Evolutionary conservation across 2,888 invertebrate species (phyloP).

Genomic region (Pediacus dermestoides): DNA sequence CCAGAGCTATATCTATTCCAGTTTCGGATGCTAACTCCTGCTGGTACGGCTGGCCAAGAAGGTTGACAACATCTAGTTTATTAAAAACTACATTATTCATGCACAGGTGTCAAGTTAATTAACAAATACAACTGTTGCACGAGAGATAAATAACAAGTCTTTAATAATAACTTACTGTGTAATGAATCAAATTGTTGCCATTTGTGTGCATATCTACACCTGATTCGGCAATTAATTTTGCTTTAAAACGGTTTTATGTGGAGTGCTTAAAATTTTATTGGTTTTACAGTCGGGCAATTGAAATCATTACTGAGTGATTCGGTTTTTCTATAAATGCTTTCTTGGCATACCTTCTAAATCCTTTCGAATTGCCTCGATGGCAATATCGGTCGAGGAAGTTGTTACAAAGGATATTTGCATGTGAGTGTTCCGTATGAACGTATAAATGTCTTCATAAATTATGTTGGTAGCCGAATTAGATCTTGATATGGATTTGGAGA

Average conservation of each 20-base stretch:
- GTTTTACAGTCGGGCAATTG: no score
- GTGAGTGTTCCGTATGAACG: constrained; percentile 62
- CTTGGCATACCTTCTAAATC: constrained; percentile 62
- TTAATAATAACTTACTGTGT: no score
- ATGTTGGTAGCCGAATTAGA: constrained; percentile 55
- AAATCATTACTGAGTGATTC: not conserved
- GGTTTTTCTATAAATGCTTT: constrained; percentile 5
- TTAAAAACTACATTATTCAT: no score
- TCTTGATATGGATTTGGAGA: constrained; percentile 55
- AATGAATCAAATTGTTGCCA: no score
- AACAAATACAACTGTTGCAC: no score
- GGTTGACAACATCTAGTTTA: constrained; percentile 58
- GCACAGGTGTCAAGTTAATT: no score
- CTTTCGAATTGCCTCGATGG: constrained; percentile 58
- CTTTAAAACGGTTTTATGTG: not conserved
- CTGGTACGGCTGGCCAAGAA: constrained; percentile 76
- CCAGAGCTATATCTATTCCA: constrained; percentile 70
- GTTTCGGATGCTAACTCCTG: constrained; percentile 69
- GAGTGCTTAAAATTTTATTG: no score
- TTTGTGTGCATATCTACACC: no score
- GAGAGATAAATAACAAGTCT: no score
- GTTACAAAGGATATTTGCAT: constrained; percentile 55
- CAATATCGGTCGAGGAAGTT: constrained; percentile 56
- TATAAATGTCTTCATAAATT: constrained; percentile 59
- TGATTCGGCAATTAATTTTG: no score